Conservation (phyloP, 2,888 invertebrate genomes). For the Andrena praecox region DNA sequence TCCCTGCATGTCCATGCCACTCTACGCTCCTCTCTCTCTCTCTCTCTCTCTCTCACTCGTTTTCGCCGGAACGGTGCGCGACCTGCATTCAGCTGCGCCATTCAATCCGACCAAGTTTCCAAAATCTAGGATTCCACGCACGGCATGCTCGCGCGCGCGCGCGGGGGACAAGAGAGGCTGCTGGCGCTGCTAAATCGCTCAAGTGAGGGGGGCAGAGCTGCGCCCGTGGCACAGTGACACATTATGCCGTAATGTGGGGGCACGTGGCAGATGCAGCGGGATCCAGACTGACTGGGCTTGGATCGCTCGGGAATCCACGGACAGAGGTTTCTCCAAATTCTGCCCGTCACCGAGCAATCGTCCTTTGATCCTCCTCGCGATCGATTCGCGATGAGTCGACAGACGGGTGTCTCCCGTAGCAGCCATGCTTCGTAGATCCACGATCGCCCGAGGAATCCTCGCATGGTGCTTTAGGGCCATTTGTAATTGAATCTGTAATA, state of each 20-base stretch:
- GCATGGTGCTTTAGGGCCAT: no score
- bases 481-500: no score
- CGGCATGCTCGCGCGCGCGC: constrained; percentile 44
- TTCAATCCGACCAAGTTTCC: constrained; percentile 80
- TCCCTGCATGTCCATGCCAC: constrained; percentile 25
- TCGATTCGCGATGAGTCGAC: constrained; percentile 35
- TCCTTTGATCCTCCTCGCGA: constrained; percentile 6
- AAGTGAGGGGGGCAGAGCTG: constrained; percentile 31
- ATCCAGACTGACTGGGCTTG: constrained; percentile 71
- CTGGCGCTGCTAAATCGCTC: constrained; percentile 65
- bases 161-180: constrained; percentile 60
- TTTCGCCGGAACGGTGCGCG: constrained; percentile 61
- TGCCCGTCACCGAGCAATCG: constrained; percentile 5
- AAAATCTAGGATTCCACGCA: constrained; percentile 81
- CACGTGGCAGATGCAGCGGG: constrained; percentile 82
- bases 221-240: constrained; percentile 83
- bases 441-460: neutral
- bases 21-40: constrained; percentile 19
- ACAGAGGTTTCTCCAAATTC: constrained; percentile 43
- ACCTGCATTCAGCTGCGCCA: constrained; percentile 82
- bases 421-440: neutral
- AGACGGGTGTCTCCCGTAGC: neutral
- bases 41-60: constrained; percentile 31
- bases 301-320: constrained; percentile 57
- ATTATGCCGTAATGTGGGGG: constrained; percentile 83